phyloP scores from a whole-genome alignment of 2,113 vertebrate genomes.

The Globicephala melas region DNA sequence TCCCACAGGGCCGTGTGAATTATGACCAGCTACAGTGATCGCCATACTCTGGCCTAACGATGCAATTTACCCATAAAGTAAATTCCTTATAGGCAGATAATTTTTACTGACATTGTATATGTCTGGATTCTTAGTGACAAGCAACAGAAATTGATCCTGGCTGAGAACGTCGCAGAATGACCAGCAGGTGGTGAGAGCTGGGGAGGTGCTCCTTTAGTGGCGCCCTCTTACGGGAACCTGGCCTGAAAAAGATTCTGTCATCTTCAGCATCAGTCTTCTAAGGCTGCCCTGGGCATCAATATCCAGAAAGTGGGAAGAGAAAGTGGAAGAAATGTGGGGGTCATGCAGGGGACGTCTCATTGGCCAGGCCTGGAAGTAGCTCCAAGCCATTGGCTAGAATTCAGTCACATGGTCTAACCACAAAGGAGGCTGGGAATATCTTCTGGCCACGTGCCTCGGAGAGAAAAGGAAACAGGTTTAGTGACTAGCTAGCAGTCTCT shows the following conservation, averaged over 20 bases:
- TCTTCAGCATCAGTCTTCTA: not conserved
- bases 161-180: not conserved
- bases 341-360: not conserved
- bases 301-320: not conserved
- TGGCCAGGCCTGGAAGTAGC: not conserved
- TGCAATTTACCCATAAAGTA: conserved; percentile 50
- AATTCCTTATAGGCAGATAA: conserved; percentile 28
- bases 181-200: no score
- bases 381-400: not conserved
- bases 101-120: conserved; percentile 8
- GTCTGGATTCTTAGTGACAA: conserved; percentile 17
- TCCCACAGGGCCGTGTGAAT: not conserved
- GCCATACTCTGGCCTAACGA: not conserved
- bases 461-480: not conserved
- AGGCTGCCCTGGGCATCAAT: not conserved
- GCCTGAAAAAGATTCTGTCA: not conserved
- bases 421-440: not conserved
- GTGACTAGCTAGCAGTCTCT: not conserved
- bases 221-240: not conserved
- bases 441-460: not conserved
- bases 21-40: not conserved
- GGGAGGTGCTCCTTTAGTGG: not conserved
- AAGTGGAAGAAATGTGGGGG: not conserved
- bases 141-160: not conserved
- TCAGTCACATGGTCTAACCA: not conserved